Percentiles rank a stretch among this genome's conserved stretches.
Evolutionary conservation across 2,797 vertebrate species (phyloP).

Genomic region (Trachurus trachurus): DNA sequence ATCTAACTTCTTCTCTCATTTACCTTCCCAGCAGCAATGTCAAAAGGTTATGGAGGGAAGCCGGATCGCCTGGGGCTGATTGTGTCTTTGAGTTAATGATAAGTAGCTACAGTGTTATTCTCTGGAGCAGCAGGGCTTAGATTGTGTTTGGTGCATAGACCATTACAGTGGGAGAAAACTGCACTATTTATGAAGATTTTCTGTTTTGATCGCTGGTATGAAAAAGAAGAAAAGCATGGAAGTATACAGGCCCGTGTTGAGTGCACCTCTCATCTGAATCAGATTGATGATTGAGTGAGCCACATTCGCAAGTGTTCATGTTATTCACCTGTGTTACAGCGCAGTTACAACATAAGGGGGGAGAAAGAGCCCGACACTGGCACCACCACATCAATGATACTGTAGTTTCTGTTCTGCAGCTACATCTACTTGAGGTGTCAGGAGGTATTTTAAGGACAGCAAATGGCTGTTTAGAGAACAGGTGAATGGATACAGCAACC

Average conservation of each 20-base stretch:
- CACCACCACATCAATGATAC: constrained; percentile 32
- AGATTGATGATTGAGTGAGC: neutral
- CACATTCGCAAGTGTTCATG: constrained; percentile 4
- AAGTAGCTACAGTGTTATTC: constrained; percentile 81
- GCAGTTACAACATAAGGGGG: constrained; percentile 4
- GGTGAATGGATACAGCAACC: constrained; percentile 47
- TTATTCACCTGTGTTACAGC: constrained; percentile 19
- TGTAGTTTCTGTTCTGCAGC: constrained; percentile 31
- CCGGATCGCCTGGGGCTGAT: constrained; percentile 78
- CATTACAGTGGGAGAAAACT: constrained; percentile 47
- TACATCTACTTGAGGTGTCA: constrained; percentile 18
- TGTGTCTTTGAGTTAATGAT: constrained; percentile 84
- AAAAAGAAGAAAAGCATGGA: neutral
- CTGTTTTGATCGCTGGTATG: constrained; percentile 20
- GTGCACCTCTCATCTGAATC: constrained; percentile 8
- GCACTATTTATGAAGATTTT: constrained; percentile 32
- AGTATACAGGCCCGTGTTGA: neutral
- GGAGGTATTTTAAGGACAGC: constrained; percentile 36
- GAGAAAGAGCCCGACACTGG: constrained; percentile 12
- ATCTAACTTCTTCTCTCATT: constrained; percentile 76
- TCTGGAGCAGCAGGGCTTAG: constrained; percentile 64
- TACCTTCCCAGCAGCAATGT: constrained; percentile 84
- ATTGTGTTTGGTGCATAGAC: constrained; percentile 55
- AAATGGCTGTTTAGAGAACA: constrained; percentile 33
- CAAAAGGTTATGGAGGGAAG: constrained; percentile 81